phyloP scores from a whole-genome alignment of 2,888 invertebrate species.

The Ennomos erosarius region DNA sequence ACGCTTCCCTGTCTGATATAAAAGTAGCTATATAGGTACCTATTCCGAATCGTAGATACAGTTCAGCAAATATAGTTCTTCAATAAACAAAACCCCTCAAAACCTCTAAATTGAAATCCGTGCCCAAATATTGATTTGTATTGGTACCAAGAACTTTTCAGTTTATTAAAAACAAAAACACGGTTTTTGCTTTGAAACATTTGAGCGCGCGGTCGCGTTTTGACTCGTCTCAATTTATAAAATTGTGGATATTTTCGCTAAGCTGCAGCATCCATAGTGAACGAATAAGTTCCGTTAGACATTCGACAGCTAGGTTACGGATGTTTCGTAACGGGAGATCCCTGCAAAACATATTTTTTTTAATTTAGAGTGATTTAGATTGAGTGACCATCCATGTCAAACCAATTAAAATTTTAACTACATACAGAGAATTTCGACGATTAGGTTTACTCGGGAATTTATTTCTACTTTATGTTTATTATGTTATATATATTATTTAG shows the following conservation, averaged over 20 bases:
- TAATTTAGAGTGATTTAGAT: too few relatives aligned
- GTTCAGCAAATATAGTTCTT: too few relatives aligned
- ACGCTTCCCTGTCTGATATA: too few relatives aligned
- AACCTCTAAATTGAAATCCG: constrained; percentile 6
- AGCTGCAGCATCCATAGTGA: constrained; percentile 53
- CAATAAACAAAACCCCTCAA: too few relatives aligned
- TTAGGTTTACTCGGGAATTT: too few relatives aligned
- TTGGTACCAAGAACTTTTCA: constrained; percentile 9
- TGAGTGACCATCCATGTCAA: too few relatives aligned
- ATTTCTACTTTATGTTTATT: too few relatives aligned
- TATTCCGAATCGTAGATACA: too few relatives aligned
- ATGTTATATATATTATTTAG: too few relatives aligned
- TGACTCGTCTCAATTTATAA: constrained; percentile 30
- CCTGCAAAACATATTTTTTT: constrained; percentile 17
- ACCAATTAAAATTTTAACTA: too few relatives aligned
- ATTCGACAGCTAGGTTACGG: constrained; percentile 75
- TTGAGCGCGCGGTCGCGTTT: background rate
- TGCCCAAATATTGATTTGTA: constrained; percentile 20
- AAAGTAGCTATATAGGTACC: too few relatives aligned
- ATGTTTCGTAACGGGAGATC: constrained; percentile 62
- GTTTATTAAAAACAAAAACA: background rate
- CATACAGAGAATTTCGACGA: too few relatives aligned
- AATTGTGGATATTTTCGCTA: constrained; percentile 36
- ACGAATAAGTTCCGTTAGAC: constrained; percentile 66
- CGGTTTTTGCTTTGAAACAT: constrained; percentile 1